Base-by-base conservation (phyloP, 2,888 invertebrate genomes). In the Galerucella calmariensis region DNA sequence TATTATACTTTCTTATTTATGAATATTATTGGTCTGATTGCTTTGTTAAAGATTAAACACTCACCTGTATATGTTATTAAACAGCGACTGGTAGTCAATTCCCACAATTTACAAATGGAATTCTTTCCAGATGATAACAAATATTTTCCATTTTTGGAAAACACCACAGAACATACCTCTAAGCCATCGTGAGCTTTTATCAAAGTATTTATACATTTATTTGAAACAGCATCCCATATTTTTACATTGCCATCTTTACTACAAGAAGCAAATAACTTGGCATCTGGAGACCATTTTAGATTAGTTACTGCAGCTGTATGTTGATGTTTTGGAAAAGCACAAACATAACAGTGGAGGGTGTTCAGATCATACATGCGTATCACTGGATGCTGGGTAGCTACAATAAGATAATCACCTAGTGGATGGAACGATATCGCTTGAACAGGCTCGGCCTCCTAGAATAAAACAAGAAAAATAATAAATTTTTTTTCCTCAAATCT, bases 31-130 rank as follows among this genome's bases (percentile, higher is more conserved):
- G 27, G 35, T 35, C 35, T 35, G 35, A 35, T 35, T 35, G 35
- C 35, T 35, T 35, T 35, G 35, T 35, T 5, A 35, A 35, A 35
- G 1, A 35, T 35, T 35, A 41, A 41, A 41, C 35, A 41, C 68
- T 75, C 68, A 72, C 99, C 99, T 0, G 99, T 99, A 86, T 99
- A 99, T 0, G 97, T 97, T 80, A 99, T 98, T 51, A 99, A 90
- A 86, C 99, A 99, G 27, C 99, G 91, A 82, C 97, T 97, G 10
- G 99, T 98, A 0, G 98, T 96, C 72, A 99, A 86, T 88, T 99
- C 99, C 99, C 99, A 99, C 12, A 99, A 89, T 87, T 99, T 99
- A 16, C 99, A 97, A 41, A 98, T 90, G 0, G 98, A 98, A 88
- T 99, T 99, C 89, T 97, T 93, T 0, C 98, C 99, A 12, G 97